These are phyloP conservation scores for Selene dorsalis DNA, from an alignment of 2,797 vertebrate genomes.

Conservation along the genomic window DNA sequence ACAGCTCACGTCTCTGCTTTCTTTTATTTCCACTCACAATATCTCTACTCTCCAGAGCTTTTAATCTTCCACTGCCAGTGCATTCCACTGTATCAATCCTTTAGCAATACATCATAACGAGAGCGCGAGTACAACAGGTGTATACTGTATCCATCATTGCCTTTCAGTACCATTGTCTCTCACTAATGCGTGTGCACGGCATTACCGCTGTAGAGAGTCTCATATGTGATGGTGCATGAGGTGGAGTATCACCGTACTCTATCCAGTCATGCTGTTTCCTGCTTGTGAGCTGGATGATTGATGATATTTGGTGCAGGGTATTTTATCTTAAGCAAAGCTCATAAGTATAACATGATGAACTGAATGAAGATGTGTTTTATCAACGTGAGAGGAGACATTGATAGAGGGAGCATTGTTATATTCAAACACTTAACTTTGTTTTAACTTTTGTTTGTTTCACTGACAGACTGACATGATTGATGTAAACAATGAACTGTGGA, in stretches of 20 bases:
- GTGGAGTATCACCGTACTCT: conserved; percentile 26
- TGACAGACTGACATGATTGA: conserved; percentile 38
- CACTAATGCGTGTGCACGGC: conserved; percentile 18
- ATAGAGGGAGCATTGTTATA: conserved; percentile 4
- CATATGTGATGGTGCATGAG: conserved; percentile 14
- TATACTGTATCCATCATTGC: conserved; percentile 29
- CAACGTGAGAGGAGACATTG: conserved; percentile 2
- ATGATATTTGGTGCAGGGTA: conserved; percentile 13
- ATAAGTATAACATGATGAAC: neutral
- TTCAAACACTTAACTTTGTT: conserved; percentile 27
- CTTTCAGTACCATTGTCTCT: conserved; percentile 27
- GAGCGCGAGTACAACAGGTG: conserved; percentile 14
- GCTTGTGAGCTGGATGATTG: conserved; percentile 29
- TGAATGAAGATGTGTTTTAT: neutral
- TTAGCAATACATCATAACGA: conserved; percentile 26
- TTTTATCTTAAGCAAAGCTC: conserved; percentile 38
- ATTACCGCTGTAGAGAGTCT: conserved; percentile 16
- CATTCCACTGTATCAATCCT: conserved; percentile 4
- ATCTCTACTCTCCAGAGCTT: conserved; percentile 29
- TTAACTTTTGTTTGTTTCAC: conserved; percentile 39
- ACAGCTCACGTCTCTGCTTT: conserved; percentile 15
- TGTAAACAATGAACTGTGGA: conserved; percentile 31
- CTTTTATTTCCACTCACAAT: conserved; percentile 13
- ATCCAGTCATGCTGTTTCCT: conserved; percentile 6
- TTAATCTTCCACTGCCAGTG: conserved; percentile 19